Conservation (phyloP, 1,140 invertebrate genomes). For the Sipha flava region DNA sequence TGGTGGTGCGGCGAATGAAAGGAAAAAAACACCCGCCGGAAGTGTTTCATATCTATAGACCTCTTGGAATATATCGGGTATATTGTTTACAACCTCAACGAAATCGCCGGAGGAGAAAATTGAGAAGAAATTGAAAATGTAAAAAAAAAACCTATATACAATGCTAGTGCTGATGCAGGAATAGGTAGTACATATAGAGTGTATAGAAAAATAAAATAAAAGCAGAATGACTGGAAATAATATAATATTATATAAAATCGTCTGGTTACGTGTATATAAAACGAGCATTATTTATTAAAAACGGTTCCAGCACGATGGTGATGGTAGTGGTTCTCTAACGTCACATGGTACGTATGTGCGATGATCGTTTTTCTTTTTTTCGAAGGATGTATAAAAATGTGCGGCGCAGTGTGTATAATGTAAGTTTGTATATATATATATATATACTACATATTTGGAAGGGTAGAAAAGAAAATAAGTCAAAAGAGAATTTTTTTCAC, state of each 20-base stretch:
- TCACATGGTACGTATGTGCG: not conserved
- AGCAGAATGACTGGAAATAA: not conserved
- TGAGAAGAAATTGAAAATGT: slow-evolving; percentile 28
- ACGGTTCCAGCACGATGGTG: not conserved
- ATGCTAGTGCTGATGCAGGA: not conserved
- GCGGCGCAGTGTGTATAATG: not conserved
- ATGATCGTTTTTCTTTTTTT: not conserved
- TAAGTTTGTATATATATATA: not conserved
- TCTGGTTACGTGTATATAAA: not conserved
- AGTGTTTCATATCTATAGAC: not conserved
- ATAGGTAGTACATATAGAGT: too few species aligned
- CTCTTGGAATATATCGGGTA: not conserved
- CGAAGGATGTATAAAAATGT: not conserved
- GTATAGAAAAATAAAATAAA: not conserved
- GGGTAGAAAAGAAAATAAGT: too few species aligned
- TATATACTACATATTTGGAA: too few species aligned
- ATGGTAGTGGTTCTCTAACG: not conserved
- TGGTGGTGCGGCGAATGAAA: too few species aligned
- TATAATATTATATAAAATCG: not conserved
- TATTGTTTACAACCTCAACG: slow-evolving; percentile 21
- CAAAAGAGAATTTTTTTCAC: not conserved
- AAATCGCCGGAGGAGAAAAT: slow-evolving; percentile 26
- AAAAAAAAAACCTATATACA: not conserved
- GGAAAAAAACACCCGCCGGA: not conserved
- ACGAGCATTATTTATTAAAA: not conserved